Evolutionary conservation across 2,113 vertebrate genomes (phyloP), one percentile per base, ranked within the genome.

Genomic region (Thomomys bottae): DNA sequence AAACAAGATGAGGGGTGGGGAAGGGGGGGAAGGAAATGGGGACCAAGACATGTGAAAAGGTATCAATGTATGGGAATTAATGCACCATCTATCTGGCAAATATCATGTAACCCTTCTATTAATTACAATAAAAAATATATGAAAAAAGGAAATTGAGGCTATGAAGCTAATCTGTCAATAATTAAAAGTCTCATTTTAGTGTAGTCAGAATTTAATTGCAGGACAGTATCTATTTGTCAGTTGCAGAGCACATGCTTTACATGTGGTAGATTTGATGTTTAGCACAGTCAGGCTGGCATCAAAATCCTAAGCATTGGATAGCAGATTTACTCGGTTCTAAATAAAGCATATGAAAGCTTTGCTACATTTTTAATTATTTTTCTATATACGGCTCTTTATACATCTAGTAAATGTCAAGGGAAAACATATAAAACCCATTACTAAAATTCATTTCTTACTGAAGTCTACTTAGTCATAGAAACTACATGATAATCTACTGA

Each of bases 381-480:
- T 73, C n/a, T 82, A 45, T 68, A 72, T 6, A 40, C 2, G 54
- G 66, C 26, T 81, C 59, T 49, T 90, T 87, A 8, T 73, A 45
- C 18, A 40, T 70, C 76, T 87, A 59, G n/a, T 14, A 88, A 83
- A n/a, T 75, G 75, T 10, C 30, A 54, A 26, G 38, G 42, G 30
- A 11, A 77, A 72, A 87, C 70, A 45, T 24, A 28, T 67, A 89
- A 81, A 87, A 64, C 34, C 64, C 18, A 66, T 83, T 28, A 70
- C 30, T 42, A 40, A 64, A 26, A 5, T 73, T 8, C 8, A 24
- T 88, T 72, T 70, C 66, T 88, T 49, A 63, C 28, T 0, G 45
- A 84, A 88, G 83, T 81, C 38, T 67, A 75, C 63, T 86, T 79
- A 34, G 36, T 79, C 18, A 79, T n/a, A 82, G 75, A 54, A 91